Percentiles rank a stretch among this genome's conserved stretches.
Evolutionary conservation across 1,140 invertebrate species (phyloP).

Genomic region (Artemia franciscana): DNA sequence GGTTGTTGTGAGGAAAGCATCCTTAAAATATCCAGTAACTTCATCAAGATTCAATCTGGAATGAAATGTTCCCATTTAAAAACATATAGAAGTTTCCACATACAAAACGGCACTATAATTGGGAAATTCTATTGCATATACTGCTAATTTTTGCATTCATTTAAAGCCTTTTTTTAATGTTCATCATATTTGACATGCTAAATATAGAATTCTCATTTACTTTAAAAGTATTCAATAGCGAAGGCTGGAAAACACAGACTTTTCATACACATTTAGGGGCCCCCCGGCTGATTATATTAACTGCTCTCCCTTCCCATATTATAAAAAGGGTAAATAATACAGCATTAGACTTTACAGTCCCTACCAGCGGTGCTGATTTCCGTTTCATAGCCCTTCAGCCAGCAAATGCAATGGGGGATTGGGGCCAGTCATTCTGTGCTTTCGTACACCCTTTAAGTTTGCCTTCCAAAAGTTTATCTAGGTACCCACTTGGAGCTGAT

Average conservation of each 20-base stretch:
- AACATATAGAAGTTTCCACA: neutral
- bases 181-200: neutral
- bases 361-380: too few species aligned
- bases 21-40: constrained; percentile 36
- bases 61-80: neutral
- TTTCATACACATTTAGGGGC: too few species aligned
- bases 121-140: too few species aligned
- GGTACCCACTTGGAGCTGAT: neutral
- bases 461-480: neutral
- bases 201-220: neutral
- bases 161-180: neutral
- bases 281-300: too few species aligned
- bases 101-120: neutral
- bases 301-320: too few species aligned
- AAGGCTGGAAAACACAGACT: too few species aligned
- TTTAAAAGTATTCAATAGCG: neutral
- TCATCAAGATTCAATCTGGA: constrained; percentile 36
- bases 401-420: too few species aligned
- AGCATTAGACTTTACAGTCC: too few species aligned
- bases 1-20: constrained; percentile 30
- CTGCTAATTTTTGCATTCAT: neutral
- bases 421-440: too few species aligned
- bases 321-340: too few species aligned
- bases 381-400: too few species aligned
- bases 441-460: too few species aligned